Evolutionary conservation across 53 echinoderm and acorn worm species (phyloP).

Genomic region (Echinometra lucunter): DNA sequence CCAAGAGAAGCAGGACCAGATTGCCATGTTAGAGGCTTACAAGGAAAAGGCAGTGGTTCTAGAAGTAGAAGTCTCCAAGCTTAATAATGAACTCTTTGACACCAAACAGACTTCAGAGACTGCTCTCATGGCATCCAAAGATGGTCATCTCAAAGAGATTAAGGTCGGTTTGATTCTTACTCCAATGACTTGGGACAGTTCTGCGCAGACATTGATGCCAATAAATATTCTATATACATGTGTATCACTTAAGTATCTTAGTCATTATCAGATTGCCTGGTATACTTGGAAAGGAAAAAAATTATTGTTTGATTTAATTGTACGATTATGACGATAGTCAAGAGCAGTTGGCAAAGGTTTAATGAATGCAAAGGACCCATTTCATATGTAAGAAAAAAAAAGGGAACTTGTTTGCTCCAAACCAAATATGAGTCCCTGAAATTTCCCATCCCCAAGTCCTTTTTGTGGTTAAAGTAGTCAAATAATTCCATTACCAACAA

Average conservation of each 20-base stretch:
- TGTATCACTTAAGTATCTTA: too few species aligned
- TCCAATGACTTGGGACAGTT: background rate
- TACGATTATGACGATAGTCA: too few species aligned
- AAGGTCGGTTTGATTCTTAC: slow-evolving; percentile 13
- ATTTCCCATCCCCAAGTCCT: background rate
- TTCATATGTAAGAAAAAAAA: background rate
- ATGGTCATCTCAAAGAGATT: slow-evolving; percentile 40
- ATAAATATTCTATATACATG: background rate
- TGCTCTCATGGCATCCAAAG: background rate
- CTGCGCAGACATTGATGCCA: background rate
- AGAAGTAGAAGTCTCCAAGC: slow-evolving; percentile 55
- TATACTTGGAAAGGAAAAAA: too few species aligned
- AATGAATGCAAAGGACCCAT: background rate
- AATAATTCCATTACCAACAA: background rate
- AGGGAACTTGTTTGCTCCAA: background rate
- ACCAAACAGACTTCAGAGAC: slow-evolving; percentile 28
- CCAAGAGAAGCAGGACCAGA: slow-evolving; percentile 51
- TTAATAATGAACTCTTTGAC: slow-evolving; percentile 18
- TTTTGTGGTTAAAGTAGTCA: background rate
- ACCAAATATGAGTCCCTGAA: background rate
- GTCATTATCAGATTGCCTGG: too few species aligned
- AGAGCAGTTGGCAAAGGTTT: background rate
- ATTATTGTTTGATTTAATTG: too few species aligned
- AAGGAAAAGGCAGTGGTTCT: slow-evolving; percentile 10
- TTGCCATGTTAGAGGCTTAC: slow-evolving; percentile 56